These are phyloP conservation scores for Lerema accius DNA, from an alignment of 1,140 invertebrate genomes.

Conservation along the genomic window DNA sequence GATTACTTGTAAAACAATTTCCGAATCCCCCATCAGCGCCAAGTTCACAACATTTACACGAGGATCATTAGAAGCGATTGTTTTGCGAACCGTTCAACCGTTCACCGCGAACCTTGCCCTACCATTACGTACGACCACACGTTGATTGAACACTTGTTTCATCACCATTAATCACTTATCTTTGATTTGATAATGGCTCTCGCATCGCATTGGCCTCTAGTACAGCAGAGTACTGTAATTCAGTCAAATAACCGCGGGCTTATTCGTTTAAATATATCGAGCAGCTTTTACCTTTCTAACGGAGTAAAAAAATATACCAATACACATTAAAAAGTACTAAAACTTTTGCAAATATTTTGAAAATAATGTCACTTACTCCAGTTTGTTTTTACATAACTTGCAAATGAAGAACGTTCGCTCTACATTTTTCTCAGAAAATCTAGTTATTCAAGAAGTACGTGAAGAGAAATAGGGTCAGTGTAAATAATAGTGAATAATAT, in stretches of 20 bases:
- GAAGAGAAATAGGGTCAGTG: too few relatives aligned
- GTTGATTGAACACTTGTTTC: slow-evolving; percentile 72
- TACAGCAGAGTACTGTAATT: background rate
- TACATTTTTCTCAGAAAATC: too few relatives aligned
- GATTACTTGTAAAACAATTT: slow-evolving; percentile 14
- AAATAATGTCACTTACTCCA: too few relatives aligned
- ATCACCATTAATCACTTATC: slow-evolving; percentile 55
- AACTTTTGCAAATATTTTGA: too few relatives aligned
- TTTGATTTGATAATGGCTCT: slow-evolving; percentile 28
- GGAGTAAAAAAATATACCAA: too few relatives aligned
- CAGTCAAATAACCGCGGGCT: background rate
- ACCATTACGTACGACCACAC: slow-evolving; percentile 59
- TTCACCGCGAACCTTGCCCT: slow-evolving; percentile 46
- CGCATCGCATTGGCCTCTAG: slow-evolving; percentile 5
- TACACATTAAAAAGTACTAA: too few relatives aligned
- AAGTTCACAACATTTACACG: slow-evolving; percentile 36
- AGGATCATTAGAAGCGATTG: slow-evolving; percentile 68
- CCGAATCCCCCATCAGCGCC: slow-evolving; percentile 26
- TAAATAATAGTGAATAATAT: too few relatives aligned
- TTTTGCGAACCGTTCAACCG: slow-evolving; percentile 48
- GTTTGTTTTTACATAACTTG: too few relatives aligned
- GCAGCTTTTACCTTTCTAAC: too few relatives aligned
- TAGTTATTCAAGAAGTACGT: too few relatives aligned
- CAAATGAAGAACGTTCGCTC: too few relatives aligned
- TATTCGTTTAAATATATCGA: too few relatives aligned